Evolutionary conservation across 2,113 vertebrate genomes (phyloP).

Genomic region (Oncorhynchus kisutch): DNA sequence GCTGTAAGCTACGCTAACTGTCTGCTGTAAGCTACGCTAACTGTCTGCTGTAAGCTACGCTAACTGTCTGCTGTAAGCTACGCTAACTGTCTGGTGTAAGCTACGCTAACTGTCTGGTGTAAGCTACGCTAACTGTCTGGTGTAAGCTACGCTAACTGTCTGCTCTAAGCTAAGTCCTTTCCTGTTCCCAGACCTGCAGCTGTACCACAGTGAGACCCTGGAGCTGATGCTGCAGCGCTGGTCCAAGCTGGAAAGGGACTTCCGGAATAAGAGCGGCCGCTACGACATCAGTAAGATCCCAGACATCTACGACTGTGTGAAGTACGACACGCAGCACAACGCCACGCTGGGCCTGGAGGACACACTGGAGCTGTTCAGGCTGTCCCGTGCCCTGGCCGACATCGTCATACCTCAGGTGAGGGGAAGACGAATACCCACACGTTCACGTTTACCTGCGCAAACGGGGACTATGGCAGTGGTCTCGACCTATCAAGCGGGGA

Average conservation of each 20-base stretch:
- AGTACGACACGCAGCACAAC: conserved; percentile 96
- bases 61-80: neutral
- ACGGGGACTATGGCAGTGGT: no score
- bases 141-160: neutral
- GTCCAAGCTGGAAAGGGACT: conserved; percentile 94
- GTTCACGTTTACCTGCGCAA: neutral
- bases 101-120: neutral
- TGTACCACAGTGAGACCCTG: conserved; percentile 95
- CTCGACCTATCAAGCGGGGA: no score
- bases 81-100: neutral
- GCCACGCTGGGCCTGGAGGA: conserved; percentile 83
- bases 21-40: neutral
- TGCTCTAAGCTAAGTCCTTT: neutral
- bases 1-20: neutral
- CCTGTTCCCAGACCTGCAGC: conserved; percentile 80
- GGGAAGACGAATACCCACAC: neutral
- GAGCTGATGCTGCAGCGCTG: conserved; percentile 97
- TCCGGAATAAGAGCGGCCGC: conserved; percentile 89
- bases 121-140: neutral
- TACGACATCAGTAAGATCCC: conserved; percentile 99
- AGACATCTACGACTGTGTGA: conserved; percentile 96
- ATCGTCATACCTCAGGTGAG: conserved; percentile 94
- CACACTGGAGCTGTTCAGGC: conserved; percentile 85
- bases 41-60: neutral
- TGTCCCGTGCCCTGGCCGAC: conserved; percentile 91